phyloP scores from a whole-genome alignment of 2,797 vertebrate species.

The Premnoplex brunnescens region DNA sequence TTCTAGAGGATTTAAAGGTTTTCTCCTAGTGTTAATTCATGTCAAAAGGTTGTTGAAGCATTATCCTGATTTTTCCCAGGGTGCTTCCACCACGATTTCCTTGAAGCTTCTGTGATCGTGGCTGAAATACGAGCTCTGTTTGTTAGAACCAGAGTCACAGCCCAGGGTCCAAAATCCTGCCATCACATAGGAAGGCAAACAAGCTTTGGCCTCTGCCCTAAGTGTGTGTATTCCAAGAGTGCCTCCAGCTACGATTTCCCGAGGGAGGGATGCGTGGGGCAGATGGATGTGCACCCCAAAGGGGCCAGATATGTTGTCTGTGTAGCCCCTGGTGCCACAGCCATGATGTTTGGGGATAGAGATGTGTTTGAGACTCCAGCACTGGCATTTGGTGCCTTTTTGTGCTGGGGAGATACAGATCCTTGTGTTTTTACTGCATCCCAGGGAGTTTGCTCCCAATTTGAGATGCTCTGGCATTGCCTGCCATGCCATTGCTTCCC shows the following conservation, averaged over 20 bases:
- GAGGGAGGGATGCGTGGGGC: accelerated
- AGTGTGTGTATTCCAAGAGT: accelerated
- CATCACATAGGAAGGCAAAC: neutral
- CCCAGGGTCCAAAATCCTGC: neutral
- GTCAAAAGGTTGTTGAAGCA: neutral
- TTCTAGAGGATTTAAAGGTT: neutral
- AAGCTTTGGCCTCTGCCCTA: neutral
- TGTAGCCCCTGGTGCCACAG: neutral
- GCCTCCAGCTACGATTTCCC: neutral
- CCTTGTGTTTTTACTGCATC: neutral
- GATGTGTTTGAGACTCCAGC: accelerated
- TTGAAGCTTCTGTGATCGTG: neutral
- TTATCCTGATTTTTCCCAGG: neutral
- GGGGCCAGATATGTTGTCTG: accelerated
- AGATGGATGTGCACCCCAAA: neutral
- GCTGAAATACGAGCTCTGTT: neutral
- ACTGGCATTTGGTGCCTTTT: neutral
- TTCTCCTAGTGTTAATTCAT: neutral
- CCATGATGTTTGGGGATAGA: accelerated
- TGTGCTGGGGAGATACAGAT: neutral
- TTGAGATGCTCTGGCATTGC: neutral
- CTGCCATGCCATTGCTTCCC: neutral
- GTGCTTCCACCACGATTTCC: neutral
- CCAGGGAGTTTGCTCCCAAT: neutral
- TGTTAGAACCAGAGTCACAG: neutral